Conservation (phyloP, 1,140 invertebrate genomes). For the Drosophila nannoptera region DNA sequence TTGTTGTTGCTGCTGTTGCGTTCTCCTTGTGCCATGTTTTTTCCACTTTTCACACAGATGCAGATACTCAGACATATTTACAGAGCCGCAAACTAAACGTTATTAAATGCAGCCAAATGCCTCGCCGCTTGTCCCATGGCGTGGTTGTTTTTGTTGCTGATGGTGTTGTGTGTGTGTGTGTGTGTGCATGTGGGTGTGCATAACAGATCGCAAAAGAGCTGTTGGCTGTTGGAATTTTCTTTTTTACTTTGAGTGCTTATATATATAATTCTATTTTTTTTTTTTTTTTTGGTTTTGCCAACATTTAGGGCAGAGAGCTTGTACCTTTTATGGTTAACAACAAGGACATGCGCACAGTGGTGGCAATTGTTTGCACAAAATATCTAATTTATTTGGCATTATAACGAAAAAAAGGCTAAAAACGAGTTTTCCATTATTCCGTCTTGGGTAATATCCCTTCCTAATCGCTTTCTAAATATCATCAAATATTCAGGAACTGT, state of each 20-base stretch:
- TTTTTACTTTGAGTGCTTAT: slow-evolving; percentile 58
- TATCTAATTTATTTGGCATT: neutral
- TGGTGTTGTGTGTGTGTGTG: too few species aligned
- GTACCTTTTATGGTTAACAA: slow-evolving; percentile 7
- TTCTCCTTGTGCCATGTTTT: slow-evolving; percentile 37
- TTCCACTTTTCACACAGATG: slow-evolving; percentile 46
- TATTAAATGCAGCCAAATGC: slow-evolving; percentile 74
- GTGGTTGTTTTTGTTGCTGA: slow-evolving; percentile 48
- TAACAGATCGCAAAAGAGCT: slow-evolving; percentile 47
- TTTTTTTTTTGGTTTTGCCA: slow-evolving; percentile 64
- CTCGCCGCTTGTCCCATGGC: slow-evolving; percentile 45
- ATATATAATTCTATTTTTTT: slow-evolving; percentile 13
- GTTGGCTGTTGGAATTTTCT: slow-evolving; percentile 42
- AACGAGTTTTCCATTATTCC: neutral
- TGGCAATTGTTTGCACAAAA: neutral
- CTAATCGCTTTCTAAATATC: slow-evolving; percentile 20
- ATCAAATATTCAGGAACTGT: neutral
- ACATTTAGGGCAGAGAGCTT: slow-evolving; percentile 42
- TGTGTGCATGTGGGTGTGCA: slow-evolving; percentile 52
- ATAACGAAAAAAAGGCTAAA: too few species aligned
- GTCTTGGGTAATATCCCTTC: too few species aligned
- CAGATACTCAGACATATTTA: slow-evolving; percentile 42
- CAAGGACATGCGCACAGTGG: slow-evolving; percentile 32
- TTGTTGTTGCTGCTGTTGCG: slow-evolving; percentile 34
- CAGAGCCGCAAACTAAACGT: slow-evolving; percentile 62